phyloP scores from a whole-genome alignment of 2,888 invertebrate genomes.

The Drosophila mercatorum region DNA sequence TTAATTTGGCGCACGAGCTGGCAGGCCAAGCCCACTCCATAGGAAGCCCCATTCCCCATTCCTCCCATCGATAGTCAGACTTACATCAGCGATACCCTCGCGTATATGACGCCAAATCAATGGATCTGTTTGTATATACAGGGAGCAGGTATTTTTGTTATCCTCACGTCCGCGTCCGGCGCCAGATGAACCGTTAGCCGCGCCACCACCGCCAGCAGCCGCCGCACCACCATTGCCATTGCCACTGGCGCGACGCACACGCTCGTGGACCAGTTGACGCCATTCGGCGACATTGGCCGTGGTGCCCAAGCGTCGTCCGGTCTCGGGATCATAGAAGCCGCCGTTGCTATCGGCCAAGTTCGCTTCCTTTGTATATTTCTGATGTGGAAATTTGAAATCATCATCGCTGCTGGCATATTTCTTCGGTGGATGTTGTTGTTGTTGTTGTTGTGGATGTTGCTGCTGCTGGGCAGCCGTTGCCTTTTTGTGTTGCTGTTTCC shows the following conservation, averaged over 20 bases:
- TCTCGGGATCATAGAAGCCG: conserved; percentile 81
- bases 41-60: not conserved
- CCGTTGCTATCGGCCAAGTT: conserved; percentile 85
- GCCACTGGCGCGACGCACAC: conserved; percentile 85
- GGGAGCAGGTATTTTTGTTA: conserved; percentile 95
- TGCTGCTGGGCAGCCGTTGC: conserved; percentile 49
- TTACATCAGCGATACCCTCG: conserved; percentile 92
- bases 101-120: conserved; percentile 98
- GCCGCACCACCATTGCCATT: conserved; percentile 12
- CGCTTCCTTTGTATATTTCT: conserved; percentile 92
- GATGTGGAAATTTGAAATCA: conserved; percentile 86
- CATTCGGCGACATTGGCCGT: conserved; percentile 85
- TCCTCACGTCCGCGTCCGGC: conserved; percentile 86
- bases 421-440: conserved; percentile 80
- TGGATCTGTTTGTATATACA: conserved; percentile 99
- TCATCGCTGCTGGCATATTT: conserved; percentile 81
- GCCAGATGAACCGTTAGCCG: conserved; percentile 72
- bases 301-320: conserved; percentile 75
- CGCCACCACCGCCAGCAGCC: conserved; percentile 81
- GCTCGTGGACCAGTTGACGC: conserved; percentile 85
- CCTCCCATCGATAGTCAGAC: conserved; percentile 40
- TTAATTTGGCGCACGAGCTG: conserved; percentile 61
- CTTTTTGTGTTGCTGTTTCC: conserved; percentile 76
- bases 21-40: conserved; percentile 3
- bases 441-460: conserved; percentile 50